These are phyloP conservation scores for Sus cebifrons DNA, from an alignment of 2,797 vertebrate species.

Conservation along the genomic window DNA sequence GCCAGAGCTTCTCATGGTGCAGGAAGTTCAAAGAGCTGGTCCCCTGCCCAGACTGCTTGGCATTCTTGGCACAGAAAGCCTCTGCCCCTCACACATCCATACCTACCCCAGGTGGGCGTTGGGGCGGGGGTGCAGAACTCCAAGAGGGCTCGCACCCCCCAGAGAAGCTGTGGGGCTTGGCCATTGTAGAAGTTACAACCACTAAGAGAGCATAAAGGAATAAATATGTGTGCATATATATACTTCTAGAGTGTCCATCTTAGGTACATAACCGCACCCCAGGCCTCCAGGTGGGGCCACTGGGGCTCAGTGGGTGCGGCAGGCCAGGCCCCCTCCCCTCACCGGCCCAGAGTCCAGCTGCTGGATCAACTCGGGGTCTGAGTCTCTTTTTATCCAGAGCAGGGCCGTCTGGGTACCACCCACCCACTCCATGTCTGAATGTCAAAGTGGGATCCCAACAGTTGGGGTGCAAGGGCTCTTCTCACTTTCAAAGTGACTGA, in stretches of 20 bases:
- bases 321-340: background rate
- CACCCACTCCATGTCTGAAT: background rate
- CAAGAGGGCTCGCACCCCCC: background rate
- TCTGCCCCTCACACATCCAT: background rate
- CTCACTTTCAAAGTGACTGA: background rate
- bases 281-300: background rate
- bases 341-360: background rate
- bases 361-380: background rate
- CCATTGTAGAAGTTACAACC: constrained; percentile 75
- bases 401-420: background rate
- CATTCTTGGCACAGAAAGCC: background rate
- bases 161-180: constrained; percentile 51
- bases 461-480: background rate
- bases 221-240: background rate
- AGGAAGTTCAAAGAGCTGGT: too few relatives aligned
- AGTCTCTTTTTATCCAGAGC: background rate
- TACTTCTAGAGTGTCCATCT: background rate
- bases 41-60: background rate
- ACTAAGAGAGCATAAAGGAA: constrained; percentile 39
- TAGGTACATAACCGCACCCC: background rate
- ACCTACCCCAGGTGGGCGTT: rapidly evolving
- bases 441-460: background rate
- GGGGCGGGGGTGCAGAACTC: background rate
- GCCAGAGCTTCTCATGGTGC: background rate
- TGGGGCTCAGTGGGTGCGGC: rapidly evolving